phyloP scores from a whole-genome alignment of 2,113 vertebrate species.

The Daubentonia madagascariensis region DNA sequence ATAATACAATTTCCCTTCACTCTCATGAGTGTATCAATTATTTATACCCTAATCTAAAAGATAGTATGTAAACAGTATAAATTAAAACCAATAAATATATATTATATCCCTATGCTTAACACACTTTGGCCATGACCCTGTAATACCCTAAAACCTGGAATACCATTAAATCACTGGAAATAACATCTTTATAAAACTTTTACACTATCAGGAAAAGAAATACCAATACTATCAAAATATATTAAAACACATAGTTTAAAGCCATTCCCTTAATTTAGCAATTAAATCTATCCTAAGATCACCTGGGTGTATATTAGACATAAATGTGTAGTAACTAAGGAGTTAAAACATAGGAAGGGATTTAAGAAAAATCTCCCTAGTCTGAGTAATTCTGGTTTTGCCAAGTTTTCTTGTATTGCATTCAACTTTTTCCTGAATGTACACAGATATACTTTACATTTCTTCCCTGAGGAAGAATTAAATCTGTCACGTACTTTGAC shows the following conservation, averaged over 20 bases:
- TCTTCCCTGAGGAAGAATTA: conserved; percentile 51
- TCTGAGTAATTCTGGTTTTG: not conserved
- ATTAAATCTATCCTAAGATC: conserved; percentile 17
- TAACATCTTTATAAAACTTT: not conserved
- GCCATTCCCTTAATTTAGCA: not conserved
- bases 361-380: conserved; percentile 26
- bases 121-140: not conserved
- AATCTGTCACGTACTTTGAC: conserved; percentile 34
- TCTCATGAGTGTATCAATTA: not conserved
- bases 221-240: not conserved
- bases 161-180: not conserved
- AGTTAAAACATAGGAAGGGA: not conserved
- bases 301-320: not conserved
- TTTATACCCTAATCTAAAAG: not conserved
- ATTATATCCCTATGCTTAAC: not conserved
- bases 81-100: conserved; percentile 13
- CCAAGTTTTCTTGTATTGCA: conserved; percentile 44
- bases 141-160: conserved; percentile 17
- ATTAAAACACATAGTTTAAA: not conserved
- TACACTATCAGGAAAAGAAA: conserved; percentile 1
- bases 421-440: conserved; percentile 51
- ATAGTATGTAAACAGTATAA: not conserved
- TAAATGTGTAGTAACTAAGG: not conserved
- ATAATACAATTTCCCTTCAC: not conserved
- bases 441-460: conserved; percentile 43